Percentiles rank a stretch among this genome's conserved stretches.
phyloP scores from a whole-genome alignment of 2,113 vertebrate species.

The Litocranius walleri region DNA sequence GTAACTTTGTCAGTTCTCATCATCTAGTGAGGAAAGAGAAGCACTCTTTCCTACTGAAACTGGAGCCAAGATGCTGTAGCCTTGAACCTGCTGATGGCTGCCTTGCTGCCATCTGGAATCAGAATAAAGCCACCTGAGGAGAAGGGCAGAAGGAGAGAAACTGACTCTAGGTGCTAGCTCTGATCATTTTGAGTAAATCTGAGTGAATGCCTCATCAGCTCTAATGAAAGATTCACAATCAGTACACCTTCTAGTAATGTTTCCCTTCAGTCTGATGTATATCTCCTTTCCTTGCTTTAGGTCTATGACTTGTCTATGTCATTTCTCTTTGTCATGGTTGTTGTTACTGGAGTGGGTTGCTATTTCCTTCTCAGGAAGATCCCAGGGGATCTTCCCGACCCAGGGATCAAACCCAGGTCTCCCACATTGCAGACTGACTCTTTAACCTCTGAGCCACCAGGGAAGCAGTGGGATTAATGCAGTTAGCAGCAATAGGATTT shows the following conservation, averaged over 20 bases:
- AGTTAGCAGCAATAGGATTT: not conserved
- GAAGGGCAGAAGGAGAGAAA: not conserved
- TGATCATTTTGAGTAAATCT: not conserved
- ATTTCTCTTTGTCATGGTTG: not conserved
- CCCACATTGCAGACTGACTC: fast-evolving
- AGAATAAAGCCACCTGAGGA: not conserved
- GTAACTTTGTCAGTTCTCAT: not conserved
- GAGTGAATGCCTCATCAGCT: not conserved
- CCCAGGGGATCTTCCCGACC: too few species aligned
- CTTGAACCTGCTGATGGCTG: not conserved
- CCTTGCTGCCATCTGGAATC: not conserved
- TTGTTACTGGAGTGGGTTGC: not conserved
- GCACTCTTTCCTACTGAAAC: not conserved
- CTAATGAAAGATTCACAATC: not conserved
- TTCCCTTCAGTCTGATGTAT: not conserved
- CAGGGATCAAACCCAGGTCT: too few species aligned
- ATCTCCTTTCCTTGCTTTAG: not conserved
- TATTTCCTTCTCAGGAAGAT: too few species aligned
- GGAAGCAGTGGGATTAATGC: not conserved
- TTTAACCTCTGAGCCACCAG: too few species aligned
- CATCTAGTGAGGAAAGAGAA: not conserved
- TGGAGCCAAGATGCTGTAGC: not conserved
- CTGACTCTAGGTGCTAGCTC: not conserved
- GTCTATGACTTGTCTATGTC: not conserved
- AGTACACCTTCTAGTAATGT: not conserved